These are phyloP conservation scores for Hormiphora californensis DNA, from an alignment of 37 sponge, comb jelly and placozoan species.

Conservation along the genomic window DNA sequence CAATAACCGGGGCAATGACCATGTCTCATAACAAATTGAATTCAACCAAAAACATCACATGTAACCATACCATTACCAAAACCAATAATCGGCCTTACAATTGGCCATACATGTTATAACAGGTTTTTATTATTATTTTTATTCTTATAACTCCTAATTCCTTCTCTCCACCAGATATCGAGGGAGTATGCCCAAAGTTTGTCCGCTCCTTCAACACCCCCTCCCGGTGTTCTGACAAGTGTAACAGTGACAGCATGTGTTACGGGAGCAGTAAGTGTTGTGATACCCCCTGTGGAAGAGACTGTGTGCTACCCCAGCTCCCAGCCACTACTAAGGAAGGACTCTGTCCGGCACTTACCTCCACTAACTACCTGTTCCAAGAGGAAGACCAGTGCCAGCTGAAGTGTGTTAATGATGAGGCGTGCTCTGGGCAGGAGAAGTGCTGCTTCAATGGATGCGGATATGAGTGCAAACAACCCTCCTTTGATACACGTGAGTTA, in stretches of 20 bases:
- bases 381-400: neutral
- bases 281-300: conserved; percentile 3
- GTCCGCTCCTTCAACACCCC: neutral
- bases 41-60: too few species aligned
- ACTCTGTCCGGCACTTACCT: neutral
- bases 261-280: conserved; percentile 37
- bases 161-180: neutral
- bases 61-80: too few species aligned
- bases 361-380: neutral
- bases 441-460: conserved; percentile 48
- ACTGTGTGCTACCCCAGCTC: neutral
- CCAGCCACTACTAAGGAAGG: neutral
- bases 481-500: neutral
- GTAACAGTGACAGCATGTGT: neutral
- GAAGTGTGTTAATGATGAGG: neutral
- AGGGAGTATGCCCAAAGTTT: conserved; percentile 6
- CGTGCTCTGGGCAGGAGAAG: neutral
- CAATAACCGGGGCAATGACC: too few species aligned
- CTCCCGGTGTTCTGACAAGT: neutral
- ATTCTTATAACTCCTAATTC: too few species aligned
- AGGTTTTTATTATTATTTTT: too few species aligned
- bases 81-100: too few species aligned
- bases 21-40: too few species aligned
- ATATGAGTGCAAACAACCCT: neutral
- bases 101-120: too few species aligned